Percentiles rank a stretch among this genome's conserved stretches.
phyloP scores from a whole-genome alignment of 2,888 invertebrate genomes.

The Koerneria pararmatus region DNA sequence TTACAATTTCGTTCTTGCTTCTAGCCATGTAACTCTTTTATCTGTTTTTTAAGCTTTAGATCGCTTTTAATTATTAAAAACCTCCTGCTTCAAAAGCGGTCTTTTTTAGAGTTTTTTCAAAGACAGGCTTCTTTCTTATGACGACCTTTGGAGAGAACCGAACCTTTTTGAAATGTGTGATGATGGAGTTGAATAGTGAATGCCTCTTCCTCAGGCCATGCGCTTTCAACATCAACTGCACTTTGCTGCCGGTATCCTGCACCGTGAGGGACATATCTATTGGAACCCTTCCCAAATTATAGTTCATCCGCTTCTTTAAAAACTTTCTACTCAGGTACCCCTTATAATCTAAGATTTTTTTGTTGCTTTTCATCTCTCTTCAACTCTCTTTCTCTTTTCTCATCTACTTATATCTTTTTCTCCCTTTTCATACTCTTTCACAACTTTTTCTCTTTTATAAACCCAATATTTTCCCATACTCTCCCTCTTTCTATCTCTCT shows the following conservation, averaged over 20 bases:
- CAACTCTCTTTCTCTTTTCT: not conserved
- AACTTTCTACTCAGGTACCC: too few species aligned
- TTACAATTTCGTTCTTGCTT: too few species aligned
- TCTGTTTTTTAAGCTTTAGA: too few species aligned
- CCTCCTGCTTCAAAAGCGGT: too few species aligned
- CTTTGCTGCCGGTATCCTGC: slow-evolving; percentile 26
- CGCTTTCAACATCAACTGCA: slow-evolving; percentile 50
- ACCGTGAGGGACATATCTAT: not conserved
- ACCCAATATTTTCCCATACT: too few species aligned
- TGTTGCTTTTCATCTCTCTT: not conserved
- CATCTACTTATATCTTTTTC: not conserved
- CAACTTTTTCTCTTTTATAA: slow-evolving; percentile 11
- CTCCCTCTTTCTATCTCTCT: slow-evolving; percentile 4
- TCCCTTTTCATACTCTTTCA: not conserved
- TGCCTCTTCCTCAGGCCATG: slow-evolving; percentile 52
- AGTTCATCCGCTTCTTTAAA: slow-evolving; percentile 1
- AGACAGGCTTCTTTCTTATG: too few species aligned
- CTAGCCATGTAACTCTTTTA: too few species aligned
- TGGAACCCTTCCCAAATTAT: too few species aligned
- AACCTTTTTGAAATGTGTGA: slow-evolving; percentile 50
- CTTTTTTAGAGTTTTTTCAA: too few species aligned
- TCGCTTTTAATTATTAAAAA: too few species aligned
- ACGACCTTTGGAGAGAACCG: too few species aligned
- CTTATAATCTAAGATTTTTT: not conserved
- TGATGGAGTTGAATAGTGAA: slow-evolving; percentile 39